Percentiles rank a stretch among this genome's conserved stretches.
Evolutionary conservation across 2,797 vertebrate species (phyloP).

Genomic region (Nyctalus aviator): DNA sequence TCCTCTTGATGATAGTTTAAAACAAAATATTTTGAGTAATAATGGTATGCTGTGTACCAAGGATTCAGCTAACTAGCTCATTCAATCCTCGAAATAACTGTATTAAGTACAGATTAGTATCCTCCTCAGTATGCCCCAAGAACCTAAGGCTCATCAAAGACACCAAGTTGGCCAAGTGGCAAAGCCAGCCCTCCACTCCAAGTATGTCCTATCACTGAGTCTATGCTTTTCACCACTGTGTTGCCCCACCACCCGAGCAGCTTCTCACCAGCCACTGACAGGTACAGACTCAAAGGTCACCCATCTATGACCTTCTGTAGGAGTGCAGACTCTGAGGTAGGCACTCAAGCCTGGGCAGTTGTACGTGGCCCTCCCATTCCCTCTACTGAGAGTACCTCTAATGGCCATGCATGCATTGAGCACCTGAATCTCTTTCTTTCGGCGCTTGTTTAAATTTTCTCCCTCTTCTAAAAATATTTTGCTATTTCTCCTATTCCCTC

Average conservation of each 20-base stretch:
- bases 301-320: background rate
- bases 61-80: background rate
- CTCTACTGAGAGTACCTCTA: background rate
- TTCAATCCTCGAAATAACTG: background rate
- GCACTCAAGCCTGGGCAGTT: background rate
- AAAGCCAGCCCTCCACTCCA: background rate
- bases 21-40: conserved; percentile 50
- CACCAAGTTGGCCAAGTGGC: background rate
- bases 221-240: background rate
- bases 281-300: background rate
- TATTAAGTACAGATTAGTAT: background rate
- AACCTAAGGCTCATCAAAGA: background rate
- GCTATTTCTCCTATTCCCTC: background rate
- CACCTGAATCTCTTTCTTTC: background rate
- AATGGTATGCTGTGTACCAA: background rate
- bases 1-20: background rate
- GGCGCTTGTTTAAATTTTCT: background rate
- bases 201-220: background rate
- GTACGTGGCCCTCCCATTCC: background rate
- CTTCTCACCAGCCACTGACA: background rate
- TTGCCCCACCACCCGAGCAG: no score
- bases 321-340: background rate
- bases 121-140: background rate
- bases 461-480: background rate
- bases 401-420: background rate